phyloP scores from a whole-genome alignment of 1,140 invertebrate genomes.

The Galendromus occidentalis region DNA sequence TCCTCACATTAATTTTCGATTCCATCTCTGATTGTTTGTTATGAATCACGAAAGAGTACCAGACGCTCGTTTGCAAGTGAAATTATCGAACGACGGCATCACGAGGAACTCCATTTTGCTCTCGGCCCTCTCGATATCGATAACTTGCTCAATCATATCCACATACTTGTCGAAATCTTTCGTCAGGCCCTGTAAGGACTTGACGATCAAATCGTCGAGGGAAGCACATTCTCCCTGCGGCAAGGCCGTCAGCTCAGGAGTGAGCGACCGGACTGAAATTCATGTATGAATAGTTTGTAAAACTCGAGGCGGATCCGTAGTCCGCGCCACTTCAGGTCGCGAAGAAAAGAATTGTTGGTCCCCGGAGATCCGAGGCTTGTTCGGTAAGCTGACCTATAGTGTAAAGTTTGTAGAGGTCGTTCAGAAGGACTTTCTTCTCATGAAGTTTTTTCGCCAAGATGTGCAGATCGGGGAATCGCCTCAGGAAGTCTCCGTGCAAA shows the following conservation, averaged over 20 bases:
- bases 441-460: constrained; percentile 55
- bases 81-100: not conserved
- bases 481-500: constrained; percentile 55
- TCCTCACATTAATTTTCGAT: no score
- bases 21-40: no score
- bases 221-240: not conserved
- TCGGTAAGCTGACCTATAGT: no score
- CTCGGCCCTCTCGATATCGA: constrained; percentile 10
- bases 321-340: no score
- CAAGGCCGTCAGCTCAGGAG: not conserved
- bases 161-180: constrained; percentile 60
- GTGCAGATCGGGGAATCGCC: constrained; percentile 67
- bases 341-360: no score
- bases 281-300: no score
- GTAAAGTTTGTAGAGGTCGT: constrained; percentile 3
- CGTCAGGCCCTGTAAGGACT: constrained; percentile 31
- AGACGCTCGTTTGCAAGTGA: no score
- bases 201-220: not conserved
- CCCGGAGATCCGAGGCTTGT: no score
- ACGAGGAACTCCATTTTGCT: not conserved
- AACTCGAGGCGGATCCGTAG: no score
- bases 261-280: not conserved
- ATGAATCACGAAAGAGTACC: no score
- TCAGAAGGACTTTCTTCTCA: constrained; percentile 45
- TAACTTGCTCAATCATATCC: constrained; percentile 52